Base-by-base conservation (phyloP, 2,888 invertebrate genomes). In the Phyllotreta striolata region DNA sequence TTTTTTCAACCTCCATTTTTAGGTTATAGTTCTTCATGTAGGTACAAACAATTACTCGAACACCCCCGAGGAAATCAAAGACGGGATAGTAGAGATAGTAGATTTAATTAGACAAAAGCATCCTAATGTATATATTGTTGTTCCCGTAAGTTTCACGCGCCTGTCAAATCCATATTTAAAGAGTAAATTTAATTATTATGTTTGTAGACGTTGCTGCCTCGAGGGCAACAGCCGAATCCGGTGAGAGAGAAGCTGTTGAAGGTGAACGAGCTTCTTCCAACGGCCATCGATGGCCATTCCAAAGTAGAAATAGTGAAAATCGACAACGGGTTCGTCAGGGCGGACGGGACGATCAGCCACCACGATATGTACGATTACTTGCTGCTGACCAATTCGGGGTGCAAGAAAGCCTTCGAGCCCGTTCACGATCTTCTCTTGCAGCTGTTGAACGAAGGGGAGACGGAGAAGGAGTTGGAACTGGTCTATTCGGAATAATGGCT, bases 341-440 rank as follows among this genome's bases (percentile, higher is more conserved):
- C 85, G 51, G 91, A 91, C 83, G 91, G 73, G 60, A 87, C 88
- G 47, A 94, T 96, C 64, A 92, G 91, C 78, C 93, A 93, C 77
- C 91, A 91, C 76, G 95, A 96, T 79, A 93, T 96, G 93, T 91
- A 92, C 78, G 96, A 96, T 82, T 96, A 94, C 81, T 86, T 95
- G 55, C 91, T 94, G 77, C 86, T 95, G 64, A 95, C 94, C 1
- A 91, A 92, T 81, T 87, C 90, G 55, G 96, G 95, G 58, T 93
- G 93, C 80, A 87, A 88, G 76, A 95, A 95, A 82, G 91, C 92
- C 7, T 93, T 94, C 80, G 92, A 92, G 81, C 92, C 93, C 13
- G 89, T 94, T 55, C 88, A 91, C 80, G 93, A 93, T 80, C 84
- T 93, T 68, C 83, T 93, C 13, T 85, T 89, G 67, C 92, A 93